Conservation (phyloP, 2,113 vertebrate species). For the Laticauda colubrina region DNA sequence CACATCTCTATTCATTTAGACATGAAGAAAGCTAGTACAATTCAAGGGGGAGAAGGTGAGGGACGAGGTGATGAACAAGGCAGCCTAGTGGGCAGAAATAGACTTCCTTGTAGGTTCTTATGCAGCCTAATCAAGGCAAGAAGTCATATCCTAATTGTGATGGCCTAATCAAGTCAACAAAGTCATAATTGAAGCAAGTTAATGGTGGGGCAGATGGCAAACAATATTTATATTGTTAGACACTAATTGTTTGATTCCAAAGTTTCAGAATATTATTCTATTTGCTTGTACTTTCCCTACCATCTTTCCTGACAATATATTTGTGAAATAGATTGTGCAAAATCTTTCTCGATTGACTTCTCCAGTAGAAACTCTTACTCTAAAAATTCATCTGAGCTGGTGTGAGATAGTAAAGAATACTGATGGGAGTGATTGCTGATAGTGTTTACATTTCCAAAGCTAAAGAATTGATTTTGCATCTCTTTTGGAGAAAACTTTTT, state of each 20-base stretch:
- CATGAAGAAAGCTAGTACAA: not conserved
- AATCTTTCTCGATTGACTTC: not conserved
- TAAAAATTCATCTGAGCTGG: not conserved
- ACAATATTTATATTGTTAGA: fast-evolving
- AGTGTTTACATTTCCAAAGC: not conserved
- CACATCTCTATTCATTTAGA: constrained; percentile 4
- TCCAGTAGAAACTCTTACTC: not conserved
- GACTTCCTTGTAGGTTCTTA: not conserved
- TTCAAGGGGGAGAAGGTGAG: not conserved
- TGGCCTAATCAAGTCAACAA: not conserved
- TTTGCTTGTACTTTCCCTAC: no score
- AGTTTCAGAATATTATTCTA: not conserved
- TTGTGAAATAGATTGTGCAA: not conserved
- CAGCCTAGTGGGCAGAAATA: not conserved
- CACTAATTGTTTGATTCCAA: not conserved
- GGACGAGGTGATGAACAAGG: not conserved
- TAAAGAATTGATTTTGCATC: not conserved
- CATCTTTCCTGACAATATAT: not conserved
- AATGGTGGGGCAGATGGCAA: not conserved
- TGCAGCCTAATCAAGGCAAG: not conserved
- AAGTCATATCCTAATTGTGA: no score
- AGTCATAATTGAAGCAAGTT: not conserved
- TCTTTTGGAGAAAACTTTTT: not conserved
- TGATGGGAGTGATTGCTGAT: not conserved
- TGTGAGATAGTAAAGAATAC: not conserved